phyloP scores from a whole-genome alignment of 2,888 invertebrate genomes.

The Latrodectus hesperus region DNA sequence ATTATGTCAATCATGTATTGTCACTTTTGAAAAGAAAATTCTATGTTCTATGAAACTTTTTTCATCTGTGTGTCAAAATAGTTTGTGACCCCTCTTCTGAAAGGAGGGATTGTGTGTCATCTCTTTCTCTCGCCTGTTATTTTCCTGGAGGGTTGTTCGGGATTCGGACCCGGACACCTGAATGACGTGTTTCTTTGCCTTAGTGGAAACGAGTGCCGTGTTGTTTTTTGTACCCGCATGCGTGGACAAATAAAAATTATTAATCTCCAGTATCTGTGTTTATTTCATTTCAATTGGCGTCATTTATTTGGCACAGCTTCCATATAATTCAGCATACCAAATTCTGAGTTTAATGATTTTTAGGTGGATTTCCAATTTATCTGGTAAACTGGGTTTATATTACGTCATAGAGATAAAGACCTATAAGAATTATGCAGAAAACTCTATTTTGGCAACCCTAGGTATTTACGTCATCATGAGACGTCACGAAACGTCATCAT shows the following conservation, averaged over 20 bases:
- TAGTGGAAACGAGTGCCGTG: conserved; percentile 62
- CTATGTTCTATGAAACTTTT: neutral
- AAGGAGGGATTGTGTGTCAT: neutral
- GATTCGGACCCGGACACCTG: conserved; percentile 24
- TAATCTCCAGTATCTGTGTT: conserved; percentile 42
- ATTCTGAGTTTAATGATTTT: no score
- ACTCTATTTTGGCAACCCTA: no score
- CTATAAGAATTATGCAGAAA: no score
- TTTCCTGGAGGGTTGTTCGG: conserved; percentile 14
- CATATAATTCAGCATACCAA: no score
- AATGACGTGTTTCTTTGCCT: conserved; percentile 58
- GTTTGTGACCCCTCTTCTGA: neutral
- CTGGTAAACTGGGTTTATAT: no score
- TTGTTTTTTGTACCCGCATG: conserved; percentile 67
- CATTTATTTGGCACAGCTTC: neutral
- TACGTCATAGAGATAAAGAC: no score
- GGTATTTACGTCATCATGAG: no score
- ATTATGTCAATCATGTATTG: neutral
- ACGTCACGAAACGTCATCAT: no score
- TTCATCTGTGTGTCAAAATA: neutral
- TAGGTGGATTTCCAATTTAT: no score
- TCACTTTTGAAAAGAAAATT: neutral
- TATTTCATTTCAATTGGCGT: neutral
- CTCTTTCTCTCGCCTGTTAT: neutral
- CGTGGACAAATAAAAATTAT: conserved; percentile 65